A percentile compares a stretch with the other conserved stretches of the same genome.
Evolutionary conservation across 2,888 invertebrate species (phyloP).

Genomic region (Nudaria mundana): DNA sequence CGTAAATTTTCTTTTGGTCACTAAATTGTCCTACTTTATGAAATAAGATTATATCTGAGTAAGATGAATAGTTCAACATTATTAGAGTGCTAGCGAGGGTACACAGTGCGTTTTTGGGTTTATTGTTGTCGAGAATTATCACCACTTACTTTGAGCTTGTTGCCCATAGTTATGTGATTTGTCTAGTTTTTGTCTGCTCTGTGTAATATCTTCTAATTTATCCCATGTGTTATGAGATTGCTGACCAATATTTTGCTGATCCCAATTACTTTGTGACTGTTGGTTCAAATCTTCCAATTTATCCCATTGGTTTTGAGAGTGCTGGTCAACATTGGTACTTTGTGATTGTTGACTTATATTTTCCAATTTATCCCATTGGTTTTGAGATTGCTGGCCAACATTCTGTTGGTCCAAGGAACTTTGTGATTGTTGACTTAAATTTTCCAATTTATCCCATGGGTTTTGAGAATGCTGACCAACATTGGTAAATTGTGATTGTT

Average conservation of each 20-base stretch:
- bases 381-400: conserved; percentile 42
- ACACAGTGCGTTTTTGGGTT: not conserved
- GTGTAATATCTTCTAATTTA: conserved; percentile 6
- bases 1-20: no score
- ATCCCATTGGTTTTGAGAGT: conserved; percentile 34
- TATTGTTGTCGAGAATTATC: conserved; percentile 11
- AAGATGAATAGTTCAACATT: not conserved
- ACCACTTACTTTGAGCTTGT: conserved; percentile 25
- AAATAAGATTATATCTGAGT: not conserved
- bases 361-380: conserved; percentile 36
- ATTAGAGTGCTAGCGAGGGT: not conserved
- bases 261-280: conserved; percentile 25
- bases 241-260: conserved; percentile 29
- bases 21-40: no score
- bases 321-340: no score
- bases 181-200: not conserved
- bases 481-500: conserved; percentile 44
- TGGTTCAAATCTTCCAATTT: conserved; percentile 23
- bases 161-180: not conserved
- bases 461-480: conserved; percentile 35
- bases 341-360: conserved; percentile 43
- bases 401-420: conserved; percentile 29
- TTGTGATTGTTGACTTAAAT: conserved; percentile 32
- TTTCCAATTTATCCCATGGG: conserved; percentile 27
- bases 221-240: conserved; percentile 36